These are phyloP conservation scores for Creontiades dilutus DNA, from an alignment of 2,888 invertebrate species.

Conservation along the genomic window DNA sequence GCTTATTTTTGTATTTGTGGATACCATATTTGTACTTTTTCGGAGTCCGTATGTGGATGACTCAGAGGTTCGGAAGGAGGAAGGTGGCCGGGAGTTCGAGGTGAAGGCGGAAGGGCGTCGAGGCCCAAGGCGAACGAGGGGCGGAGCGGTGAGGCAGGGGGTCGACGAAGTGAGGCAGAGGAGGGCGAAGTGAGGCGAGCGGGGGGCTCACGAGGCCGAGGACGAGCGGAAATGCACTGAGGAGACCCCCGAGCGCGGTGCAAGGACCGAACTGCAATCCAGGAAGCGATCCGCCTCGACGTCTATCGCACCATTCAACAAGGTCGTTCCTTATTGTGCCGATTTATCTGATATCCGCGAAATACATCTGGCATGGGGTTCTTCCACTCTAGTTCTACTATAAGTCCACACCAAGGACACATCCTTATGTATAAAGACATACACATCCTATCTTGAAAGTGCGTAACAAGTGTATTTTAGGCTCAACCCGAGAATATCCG, in stretches of 20 bases:
- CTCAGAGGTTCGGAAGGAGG: neutral
- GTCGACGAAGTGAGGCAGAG: neutral
- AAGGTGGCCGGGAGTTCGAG: constrained; percentile 17
- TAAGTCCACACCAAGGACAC: too few species aligned
- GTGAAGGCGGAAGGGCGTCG: constrained; percentile 36
- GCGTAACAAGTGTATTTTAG: too few species aligned
- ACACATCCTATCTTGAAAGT: too few species aligned
- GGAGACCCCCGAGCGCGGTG: neutral
- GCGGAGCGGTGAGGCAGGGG: neutral
- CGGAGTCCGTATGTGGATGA: neutral
- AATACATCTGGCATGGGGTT: too few species aligned
- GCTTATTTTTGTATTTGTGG: too few species aligned
- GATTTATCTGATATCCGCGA: too few species aligned
- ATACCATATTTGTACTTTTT: neutral
- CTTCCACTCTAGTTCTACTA: too few species aligned
- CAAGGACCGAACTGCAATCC: constrained; percentile 7
- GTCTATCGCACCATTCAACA: neutral
- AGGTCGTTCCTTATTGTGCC: too few species aligned
- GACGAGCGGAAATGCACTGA: constrained; percentile 44
- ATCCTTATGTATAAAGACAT: too few species aligned
- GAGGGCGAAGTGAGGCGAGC: neutral
- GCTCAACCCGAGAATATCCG: too few species aligned
- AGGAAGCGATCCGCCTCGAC: neutral
- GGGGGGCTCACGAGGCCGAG: neutral
- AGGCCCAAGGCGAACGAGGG: constrained; percentile 41